Percentiles rank a stretch among this genome's conserved stretches.
These are phyloP conservation scores for Drosophila mimica DNA, from an alignment of 2,888 invertebrate species.

Conservation along the genomic window DNA sequence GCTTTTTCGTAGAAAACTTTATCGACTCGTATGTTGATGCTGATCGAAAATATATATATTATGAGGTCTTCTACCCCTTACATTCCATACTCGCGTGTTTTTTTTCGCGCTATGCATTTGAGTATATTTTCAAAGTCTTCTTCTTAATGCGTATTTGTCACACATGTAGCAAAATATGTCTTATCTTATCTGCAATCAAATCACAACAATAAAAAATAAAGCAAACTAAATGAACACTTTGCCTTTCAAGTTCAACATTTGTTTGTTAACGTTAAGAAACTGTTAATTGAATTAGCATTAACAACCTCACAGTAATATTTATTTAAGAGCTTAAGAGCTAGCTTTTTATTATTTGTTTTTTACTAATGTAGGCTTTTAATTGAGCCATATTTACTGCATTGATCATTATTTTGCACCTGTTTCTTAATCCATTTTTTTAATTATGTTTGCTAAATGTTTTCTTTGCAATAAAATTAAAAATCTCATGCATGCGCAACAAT, in stretches of 20 bases:
- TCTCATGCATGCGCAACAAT: slow-evolving; percentile 34
- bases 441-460: neutral
- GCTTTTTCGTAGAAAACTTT: no score
- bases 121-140: neutral
- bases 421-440: slow-evolving; percentile 8
- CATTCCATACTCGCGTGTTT: no score
- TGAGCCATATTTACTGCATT: slow-evolving; percentile 3
- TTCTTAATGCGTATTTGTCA: neutral
- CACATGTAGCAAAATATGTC: neutral
- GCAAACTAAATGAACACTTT: neutral
- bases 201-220: slow-evolving; percentile 6
- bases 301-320: neutral
- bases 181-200: slow-evolving; percentile 54
- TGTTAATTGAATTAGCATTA: neutral
- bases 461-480: slow-evolving; percentile 14
- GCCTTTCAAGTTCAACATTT: neutral
- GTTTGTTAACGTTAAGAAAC: neutral
- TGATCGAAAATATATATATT: no score
- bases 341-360: slow-evolving; percentile 12
- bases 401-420: neutral
- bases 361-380: slow-evolving; percentile 13
- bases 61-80: no score
- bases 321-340: neutral
- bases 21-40: no score
- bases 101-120: no score